These are phyloP conservation scores for Plemyria rubiginata DNA, from an alignment of 2,888 invertebrate genomes.

Conservation along the genomic window DNA sequence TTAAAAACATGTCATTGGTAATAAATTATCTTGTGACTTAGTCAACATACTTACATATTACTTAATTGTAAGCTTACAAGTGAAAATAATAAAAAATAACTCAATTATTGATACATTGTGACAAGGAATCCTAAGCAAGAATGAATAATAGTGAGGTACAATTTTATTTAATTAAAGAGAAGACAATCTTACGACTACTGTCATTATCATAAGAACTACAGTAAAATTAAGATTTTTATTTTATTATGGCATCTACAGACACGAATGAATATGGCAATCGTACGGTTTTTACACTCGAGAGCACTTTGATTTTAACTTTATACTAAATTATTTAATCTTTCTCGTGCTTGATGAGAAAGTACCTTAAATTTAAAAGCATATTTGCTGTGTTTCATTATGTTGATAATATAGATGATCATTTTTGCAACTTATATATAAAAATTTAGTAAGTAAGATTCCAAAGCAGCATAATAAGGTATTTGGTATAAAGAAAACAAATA, in stretches of 20 bases:
- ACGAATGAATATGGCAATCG: slow-evolving; percentile 72
- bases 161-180: slow-evolving; percentile 53
- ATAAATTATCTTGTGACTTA: slow-evolving; percentile 84
- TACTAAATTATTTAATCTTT: slow-evolving; percentile 23
- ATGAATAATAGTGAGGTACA: slow-evolving; percentile 66
- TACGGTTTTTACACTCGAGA: slow-evolving; percentile 49
- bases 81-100: slow-evolving; percentile 49
- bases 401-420: background rate
- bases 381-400: slow-evolving; percentile 1
- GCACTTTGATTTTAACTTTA: slow-evolving; percentile 34
- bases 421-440: background rate
- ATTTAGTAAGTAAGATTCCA: background rate
- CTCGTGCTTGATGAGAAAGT: slow-evolving; percentile 19
- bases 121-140: slow-evolving; percentile 63
- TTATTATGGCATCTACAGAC: slow-evolving; percentile 77
- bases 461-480: background rate
- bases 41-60: slow-evolving; percentile 74
- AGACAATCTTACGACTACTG: slow-evolving; percentile 62
- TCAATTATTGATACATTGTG: slow-evolving; percentile 50
- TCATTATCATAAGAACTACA: slow-evolving; percentile 58
- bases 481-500: background rate
- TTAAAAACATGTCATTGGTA: slow-evolving; percentile 84
- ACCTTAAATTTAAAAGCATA: background rate
- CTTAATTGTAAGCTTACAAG: slow-evolving; percentile 58
- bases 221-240: slow-evolving; percentile 49